Percentiles rank a stretch among this genome's conserved stretches.
These are phyloP conservation scores for Tragelaphus oryx DNA, from an alignment of 2,797 vertebrate species.

Conservation along the genomic window DNA sequence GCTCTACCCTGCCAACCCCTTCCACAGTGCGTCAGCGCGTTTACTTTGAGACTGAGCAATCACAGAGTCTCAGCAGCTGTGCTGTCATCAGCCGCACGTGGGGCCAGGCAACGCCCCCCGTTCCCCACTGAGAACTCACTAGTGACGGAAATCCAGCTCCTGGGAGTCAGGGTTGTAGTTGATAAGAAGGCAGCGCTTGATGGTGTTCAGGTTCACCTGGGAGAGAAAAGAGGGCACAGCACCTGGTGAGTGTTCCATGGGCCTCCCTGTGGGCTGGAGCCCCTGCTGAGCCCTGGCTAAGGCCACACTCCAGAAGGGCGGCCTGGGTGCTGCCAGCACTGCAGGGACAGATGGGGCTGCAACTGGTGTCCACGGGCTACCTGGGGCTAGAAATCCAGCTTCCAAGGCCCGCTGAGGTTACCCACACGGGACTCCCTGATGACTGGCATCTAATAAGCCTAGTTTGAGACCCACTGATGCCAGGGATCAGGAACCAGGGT, in stretches of 20 bases:
- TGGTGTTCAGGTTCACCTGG: slow-evolving; percentile 91
- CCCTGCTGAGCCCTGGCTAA: background rate
- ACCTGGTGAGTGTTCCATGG: fast-evolving
- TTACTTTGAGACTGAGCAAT: slow-evolving; percentile 86
- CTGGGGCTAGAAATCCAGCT: background rate
- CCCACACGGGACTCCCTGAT: background rate
- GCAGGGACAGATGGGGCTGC: background rate
- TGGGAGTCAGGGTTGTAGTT: slow-evolving; percentile 85
- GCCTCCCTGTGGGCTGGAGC: too few species aligned
- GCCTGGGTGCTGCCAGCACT: background rate
- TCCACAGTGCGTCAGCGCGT: slow-evolving; percentile 81
- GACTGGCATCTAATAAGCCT: background rate
- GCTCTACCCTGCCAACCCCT: fast-evolving
- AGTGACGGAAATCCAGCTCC: slow-evolving; percentile 91
- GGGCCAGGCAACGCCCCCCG: fast-evolving
- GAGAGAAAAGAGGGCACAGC: fast-evolving
- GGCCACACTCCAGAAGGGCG: background rate
- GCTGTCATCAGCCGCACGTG: slow-evolving; percentile 80
- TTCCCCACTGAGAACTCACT: slow-evolving; percentile 84
- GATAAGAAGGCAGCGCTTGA: slow-evolving; percentile 92
- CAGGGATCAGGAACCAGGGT: background rate
- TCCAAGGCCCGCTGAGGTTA: fast-evolving
- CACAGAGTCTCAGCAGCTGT: slow-evolving; percentile 82
- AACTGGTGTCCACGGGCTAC: fast-evolving
- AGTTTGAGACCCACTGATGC: background rate